Evolutionary conservation across 2,113 vertebrate genomes (phyloP).

Genomic region (Myrmecophaga tridactyla): DNA sequence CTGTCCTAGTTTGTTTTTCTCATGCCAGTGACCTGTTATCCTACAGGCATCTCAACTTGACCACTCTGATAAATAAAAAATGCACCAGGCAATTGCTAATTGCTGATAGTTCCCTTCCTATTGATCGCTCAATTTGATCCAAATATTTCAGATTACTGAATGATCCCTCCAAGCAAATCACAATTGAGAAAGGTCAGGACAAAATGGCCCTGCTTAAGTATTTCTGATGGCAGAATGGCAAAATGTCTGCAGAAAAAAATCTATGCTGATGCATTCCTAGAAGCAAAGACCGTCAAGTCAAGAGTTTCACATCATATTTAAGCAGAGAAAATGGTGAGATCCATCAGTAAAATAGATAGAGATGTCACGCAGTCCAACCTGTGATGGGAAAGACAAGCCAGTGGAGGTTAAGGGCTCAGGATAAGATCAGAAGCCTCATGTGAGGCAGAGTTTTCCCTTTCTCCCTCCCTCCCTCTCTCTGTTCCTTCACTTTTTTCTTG

Average conservation of each 20-base stretch:
- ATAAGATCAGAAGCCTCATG: background rate
- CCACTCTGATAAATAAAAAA: constrained; percentile 39
- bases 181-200: background rate
- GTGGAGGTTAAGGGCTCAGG: background rate
- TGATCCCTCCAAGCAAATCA: constrained; percentile 51
- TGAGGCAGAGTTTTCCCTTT: background rate
- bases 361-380: too few species aligned
- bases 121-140: constrained; percentile 64
- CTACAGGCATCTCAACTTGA: constrained; percentile 49
- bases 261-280: background rate
- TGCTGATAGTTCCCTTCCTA: constrained; percentile 62
- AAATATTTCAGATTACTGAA: constrained; percentile 56
- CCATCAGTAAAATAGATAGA: background rate
- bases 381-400: background rate
- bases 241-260: background rate
- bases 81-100: constrained; percentile 56
- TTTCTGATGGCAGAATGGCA: background rate
- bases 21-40: constrained; percentile 22
- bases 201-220: background rate
- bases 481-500: too few species aligned
- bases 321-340: background rate
- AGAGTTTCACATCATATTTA: background rate
- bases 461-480: too few species aligned
- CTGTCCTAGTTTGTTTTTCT: constrained; percentile 9
- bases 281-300: background rate